These are phyloP conservation scores for Muntiacus reevesi DNA, from an alignment of 2,113 vertebrate species.

Conservation along the genomic window DNA sequence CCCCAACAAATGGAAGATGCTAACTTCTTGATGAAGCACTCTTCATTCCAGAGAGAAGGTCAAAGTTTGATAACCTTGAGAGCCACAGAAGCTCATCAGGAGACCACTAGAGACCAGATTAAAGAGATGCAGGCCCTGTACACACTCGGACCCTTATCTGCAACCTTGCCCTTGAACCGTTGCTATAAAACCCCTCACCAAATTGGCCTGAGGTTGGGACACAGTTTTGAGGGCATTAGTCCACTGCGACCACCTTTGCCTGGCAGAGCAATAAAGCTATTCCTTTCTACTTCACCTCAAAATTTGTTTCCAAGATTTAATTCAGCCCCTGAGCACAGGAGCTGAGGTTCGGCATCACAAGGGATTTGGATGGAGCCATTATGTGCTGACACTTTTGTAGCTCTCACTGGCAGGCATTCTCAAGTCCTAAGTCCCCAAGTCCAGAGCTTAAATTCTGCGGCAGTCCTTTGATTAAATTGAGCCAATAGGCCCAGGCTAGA, in stretches of 20 bases:
- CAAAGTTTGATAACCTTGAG: background rate
- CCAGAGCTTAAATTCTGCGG: background rate
- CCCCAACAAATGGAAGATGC: background rate
- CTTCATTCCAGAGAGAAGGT: background rate
- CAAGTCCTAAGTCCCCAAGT: background rate
- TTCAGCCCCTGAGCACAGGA: background rate
- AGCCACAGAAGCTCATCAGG: background rate
- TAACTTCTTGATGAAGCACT: background rate
- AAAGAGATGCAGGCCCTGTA: background rate
- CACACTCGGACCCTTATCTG: background rate
- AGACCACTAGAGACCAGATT: background rate
- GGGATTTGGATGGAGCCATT: background rate
- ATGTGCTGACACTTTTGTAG: background rate
- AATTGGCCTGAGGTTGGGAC: background rate
- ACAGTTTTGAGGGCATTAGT: background rate
- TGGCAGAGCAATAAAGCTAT: background rate
- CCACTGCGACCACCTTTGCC: background rate
- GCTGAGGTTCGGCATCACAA: fast-evolving
- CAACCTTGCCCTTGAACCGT: background rate
- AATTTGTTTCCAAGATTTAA: background rate
- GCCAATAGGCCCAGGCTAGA: background rate
- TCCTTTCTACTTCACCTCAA: background rate
- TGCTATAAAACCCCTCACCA: background rate
- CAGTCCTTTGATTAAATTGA: background rate
- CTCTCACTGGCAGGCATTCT: background rate